Base-by-base conservation (phyloP, 1,140 invertebrate species). In the Trigoniulus corallinus region DNA sequence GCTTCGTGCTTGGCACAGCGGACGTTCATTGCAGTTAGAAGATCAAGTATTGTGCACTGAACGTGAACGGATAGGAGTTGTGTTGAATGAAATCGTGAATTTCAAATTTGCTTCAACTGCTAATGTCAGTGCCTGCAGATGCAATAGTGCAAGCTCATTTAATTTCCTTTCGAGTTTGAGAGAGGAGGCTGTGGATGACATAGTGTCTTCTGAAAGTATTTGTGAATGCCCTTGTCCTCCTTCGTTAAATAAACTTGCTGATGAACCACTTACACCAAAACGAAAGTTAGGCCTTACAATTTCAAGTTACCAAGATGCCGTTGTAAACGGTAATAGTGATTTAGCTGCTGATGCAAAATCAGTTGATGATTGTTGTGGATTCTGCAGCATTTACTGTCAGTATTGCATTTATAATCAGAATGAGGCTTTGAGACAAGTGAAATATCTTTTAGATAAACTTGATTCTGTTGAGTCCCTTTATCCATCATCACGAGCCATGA, bases 401-500 rank as follows among this genome's bases (percentile, higher is more conserved):
- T 61, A 64, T 3, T 88, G 84, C 62, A 68, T 77, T 40, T 74
- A 76, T 41, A 74, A 75, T 2, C 77, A 84, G 59, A 78, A 77
- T 48, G 61, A 73, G 51, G 85, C 84, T 1, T 68, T 91, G 57
- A 71, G 71, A 13, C 77, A 88, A 59, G 77, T 92, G 1, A 74
- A 79, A 58, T 63, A 68, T 48, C 63, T 93, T 46, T 64, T 91
- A 40, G 70, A 76, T 24, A 72, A 81, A 42, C 66, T 91, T 45
- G 81, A 88, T 58, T 67, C 69, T n/a, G 63, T 82, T 0, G 81
- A 87, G 59, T 73, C 78, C 1, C 71, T 91, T 1, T 94, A 86
- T 69, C 85, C 86, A 1, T 88, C 85, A 1, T 78, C 76, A n/a
- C 78, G 79, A 55, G 80, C 81, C 22, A 81, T 92, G 64, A 78